Conservation (phyloP, 2,797 vertebrate genomes). For the Hapalemur alaotrensis region DNA sequence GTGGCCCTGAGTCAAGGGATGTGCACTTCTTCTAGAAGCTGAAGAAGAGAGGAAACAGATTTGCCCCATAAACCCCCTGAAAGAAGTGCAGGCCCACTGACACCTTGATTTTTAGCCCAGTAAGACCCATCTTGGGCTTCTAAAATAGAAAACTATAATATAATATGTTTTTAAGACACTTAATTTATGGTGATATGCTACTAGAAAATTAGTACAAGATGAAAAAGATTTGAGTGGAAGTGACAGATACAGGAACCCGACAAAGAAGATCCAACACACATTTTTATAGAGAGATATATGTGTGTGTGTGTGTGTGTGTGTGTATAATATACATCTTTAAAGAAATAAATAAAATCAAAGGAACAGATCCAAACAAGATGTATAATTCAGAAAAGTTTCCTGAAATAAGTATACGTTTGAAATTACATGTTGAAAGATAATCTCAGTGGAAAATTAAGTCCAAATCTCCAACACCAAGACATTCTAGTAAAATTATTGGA, state of each 20-base stretch:
- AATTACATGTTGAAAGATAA: not conserved
- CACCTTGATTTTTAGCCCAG: not conserved
- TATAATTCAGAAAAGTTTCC: not conserved
- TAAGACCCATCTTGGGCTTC: not conserved
- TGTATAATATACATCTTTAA: no score
- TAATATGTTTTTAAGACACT: not conserved
- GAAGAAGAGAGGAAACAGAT: not conserved
- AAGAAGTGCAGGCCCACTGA: not conserved
- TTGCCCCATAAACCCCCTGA: no score
- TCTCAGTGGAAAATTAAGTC: not conserved
- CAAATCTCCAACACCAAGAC: not conserved
- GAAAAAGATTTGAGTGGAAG: not conserved
- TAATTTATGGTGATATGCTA: not conserved
- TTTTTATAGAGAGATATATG: no score
- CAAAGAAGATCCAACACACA: not conserved
- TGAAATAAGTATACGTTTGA: not conserved
- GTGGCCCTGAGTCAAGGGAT: not conserved
- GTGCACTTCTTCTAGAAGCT: not conserved
- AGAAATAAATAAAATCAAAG: not conserved
- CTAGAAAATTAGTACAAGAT: not conserved
- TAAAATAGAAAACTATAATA: not conserved
- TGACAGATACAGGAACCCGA: not conserved
- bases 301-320: no score
- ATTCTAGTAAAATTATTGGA: not conserved
- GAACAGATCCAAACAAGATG: not conserved